Percentiles rank a stretch among this genome's conserved stretches.
phyloP scores from a whole-genome alignment of 2,888 invertebrate species.

The Bruchidius siliquastri region DNA sequence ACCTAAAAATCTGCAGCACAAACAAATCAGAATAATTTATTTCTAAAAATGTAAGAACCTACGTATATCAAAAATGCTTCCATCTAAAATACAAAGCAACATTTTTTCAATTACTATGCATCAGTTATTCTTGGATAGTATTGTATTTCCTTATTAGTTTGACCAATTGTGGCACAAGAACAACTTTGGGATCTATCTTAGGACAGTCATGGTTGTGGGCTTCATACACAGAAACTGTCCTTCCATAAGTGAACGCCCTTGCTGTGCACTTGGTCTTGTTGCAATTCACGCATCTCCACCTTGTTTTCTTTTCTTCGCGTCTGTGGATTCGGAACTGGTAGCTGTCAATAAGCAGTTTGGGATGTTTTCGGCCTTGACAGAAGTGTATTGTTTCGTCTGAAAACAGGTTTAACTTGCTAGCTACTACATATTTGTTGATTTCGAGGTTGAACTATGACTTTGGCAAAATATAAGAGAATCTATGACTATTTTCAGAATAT shows the following conservation, averaged over 20 bases:
- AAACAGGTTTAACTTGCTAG: too few species aligned
- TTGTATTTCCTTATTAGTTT: background rate
- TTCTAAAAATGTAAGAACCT: too few species aligned
- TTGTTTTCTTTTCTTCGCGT: slow-evolving; percentile 18
- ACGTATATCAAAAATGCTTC: too few species aligned
- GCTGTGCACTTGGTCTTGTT: slow-evolving; percentile 17
- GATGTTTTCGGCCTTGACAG: slow-evolving; percentile 27
- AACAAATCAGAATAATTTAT: too few species aligned
- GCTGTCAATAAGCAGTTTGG: slow-evolving; percentile 26
- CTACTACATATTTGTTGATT: too few species aligned
- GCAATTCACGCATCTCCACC: slow-evolving; percentile 24
- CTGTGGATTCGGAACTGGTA: slow-evolving; percentile 24
- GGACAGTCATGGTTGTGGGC: slow-evolving; percentile 14
- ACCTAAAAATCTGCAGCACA: too few species aligned
- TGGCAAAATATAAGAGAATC: too few species aligned
- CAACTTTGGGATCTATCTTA: background rate
- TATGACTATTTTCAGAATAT: too few species aligned
- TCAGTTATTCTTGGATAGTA: background rate
- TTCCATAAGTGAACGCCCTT: slow-evolving; percentile 15
- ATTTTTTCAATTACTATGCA: too few species aligned
- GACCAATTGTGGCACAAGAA: background rate
- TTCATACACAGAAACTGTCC: slow-evolving; percentile 9
- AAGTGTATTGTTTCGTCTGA: slow-evolving; percentile 21
- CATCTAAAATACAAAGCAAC: too few species aligned
- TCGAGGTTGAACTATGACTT: too few species aligned